phyloP scores from a whole-genome alignment of 2,888 invertebrate genomes.

The Scaptomyza cyrtandrae region DNA sequence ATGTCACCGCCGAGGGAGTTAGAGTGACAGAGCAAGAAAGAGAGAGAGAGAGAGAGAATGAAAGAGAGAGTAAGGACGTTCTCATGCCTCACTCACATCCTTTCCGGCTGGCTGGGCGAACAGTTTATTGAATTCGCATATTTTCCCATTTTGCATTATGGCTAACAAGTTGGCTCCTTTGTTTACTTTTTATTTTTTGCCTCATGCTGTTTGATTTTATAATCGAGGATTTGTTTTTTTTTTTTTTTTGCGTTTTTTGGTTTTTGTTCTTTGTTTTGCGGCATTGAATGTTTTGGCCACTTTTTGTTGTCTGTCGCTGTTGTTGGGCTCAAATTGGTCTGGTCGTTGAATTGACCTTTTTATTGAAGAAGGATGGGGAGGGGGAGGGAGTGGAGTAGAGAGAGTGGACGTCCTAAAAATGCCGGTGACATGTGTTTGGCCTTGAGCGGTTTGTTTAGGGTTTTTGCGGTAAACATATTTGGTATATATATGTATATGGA shows the following conservation, averaged over 20 bases:
- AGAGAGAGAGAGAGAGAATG: not conserved
- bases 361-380: slow-evolving; percentile 23
- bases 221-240: slow-evolving; percentile 74
- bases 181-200: slow-evolving; percentile 57
- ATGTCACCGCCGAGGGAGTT: slow-evolving; percentile 2
- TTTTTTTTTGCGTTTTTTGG: slow-evolving; percentile 30
- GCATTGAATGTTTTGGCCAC: slow-evolving; percentile 54
- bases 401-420: slow-evolving; percentile 32
- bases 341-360: slow-evolving; percentile 75
- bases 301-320: slow-evolving; percentile 21
- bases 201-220: slow-evolving; percentile 76
- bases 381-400: too few relatives aligned
- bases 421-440: slow-evolving; percentile 78
- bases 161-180: slow-evolving; percentile 72
- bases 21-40: not conserved
- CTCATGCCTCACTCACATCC: slow-evolving; percentile 27
- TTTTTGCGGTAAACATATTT: slow-evolving; percentile 33
- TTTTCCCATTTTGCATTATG: slow-evolving; percentile 81
- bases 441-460: slow-evolving; percentile 76
- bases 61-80: slow-evolving; percentile 1
- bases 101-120: slow-evolving; percentile 19
- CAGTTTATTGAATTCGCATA: slow-evolving; percentile 80
- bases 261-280: slow-evolving; percentile 20
- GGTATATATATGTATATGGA: not conserved
- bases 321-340: slow-evolving; percentile 68